Evolutionary conservation across 2,888 invertebrate species (phyloP), one percentile per base, ranked within the genome.

Genomic region (Erannis defoliaria): DNA sequence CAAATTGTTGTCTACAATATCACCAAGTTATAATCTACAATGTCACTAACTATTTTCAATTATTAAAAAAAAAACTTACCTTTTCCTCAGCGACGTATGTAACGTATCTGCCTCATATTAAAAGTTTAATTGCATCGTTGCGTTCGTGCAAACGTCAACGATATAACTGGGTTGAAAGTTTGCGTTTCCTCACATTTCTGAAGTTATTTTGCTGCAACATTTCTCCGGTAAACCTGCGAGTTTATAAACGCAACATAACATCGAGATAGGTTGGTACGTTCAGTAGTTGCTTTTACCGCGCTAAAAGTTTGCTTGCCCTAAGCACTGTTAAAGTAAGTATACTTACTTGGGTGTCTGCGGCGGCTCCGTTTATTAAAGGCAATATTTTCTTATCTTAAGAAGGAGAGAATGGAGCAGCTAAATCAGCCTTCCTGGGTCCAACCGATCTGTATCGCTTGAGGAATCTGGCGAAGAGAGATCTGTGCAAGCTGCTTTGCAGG

Each of bases 91-190:
- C 16, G 10, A 43, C 26, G 9, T 16, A 9, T 0, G 16, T 48
- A 19, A 19, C 14, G 14, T n/a, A n/a, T n/a, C n/a, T 29, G 31
- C 46, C 10, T 46, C 6, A 29, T 45, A 29, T 46, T 35, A 35
- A 35, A 35, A 49, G 35, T 35, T 35, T 21, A 35, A 46, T 46
- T 31, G 35, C 33, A 49, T 21, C 12, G 18, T 42, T 67, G 54
- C 62, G 6, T 67, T 68, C 70, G 68, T 71, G 70, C 67, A 58
- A 65, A 62, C 66, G 70, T 70, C 66, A 66, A 63, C 61, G 56
- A 42, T 64, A 42, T 60, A 65, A 74, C 69, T 73, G 58, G 71
- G 68, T 55, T 43, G 12, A 57, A 70, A 68, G 66, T 70, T 70
- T 59, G 53, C 58, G 16, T 55, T 49, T 45, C n/a, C 59, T 48